Percentiles rank a stretch among this genome's conserved stretches.
Conservation (phyloP, 2,888 invertebrate species). For the Teleogryllus oceanicus region DNA sequence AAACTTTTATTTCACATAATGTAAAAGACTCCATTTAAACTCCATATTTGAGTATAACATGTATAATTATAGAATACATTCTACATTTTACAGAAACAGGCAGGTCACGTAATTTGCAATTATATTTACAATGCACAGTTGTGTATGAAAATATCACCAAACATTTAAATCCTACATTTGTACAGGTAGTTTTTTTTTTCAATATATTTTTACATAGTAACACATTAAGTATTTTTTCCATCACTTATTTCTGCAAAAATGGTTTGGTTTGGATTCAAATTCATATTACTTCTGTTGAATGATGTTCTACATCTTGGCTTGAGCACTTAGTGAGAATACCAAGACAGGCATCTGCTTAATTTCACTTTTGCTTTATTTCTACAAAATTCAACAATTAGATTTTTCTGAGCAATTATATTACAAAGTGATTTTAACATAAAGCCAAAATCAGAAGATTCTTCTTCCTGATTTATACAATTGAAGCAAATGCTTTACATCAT, state of each 20-base stretch:
- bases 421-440: no score
- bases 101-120: constrained; percentile 36
- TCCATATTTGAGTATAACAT: constrained; percentile 39
- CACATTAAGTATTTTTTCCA: constrained; percentile 26
- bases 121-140: constrained; percentile 38
- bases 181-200: constrained; percentile 29
- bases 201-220: constrained; percentile 22
- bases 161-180: constrained; percentile 30
- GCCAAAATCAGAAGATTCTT: no score
- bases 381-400: background rate
- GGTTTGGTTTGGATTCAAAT: constrained; percentile 18
- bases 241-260: constrained; percentile 11
- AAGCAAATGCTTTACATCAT: background rate
- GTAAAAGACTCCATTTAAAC: constrained; percentile 39
- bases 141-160: constrained; percentile 40
- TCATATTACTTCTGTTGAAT: background rate
- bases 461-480: background rate
- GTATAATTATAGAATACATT: constrained; percentile 39
- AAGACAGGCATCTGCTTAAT: background rate
- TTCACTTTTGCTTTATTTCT: background rate
- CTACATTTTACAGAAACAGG: constrained; percentile 39
- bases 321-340: background rate
- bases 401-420: no score
- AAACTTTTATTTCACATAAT: constrained; percentile 38
- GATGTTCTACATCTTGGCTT: background rate